Percentiles rank a stretch among this genome's conserved stretches.
Evolutionary conservation across 2,797 vertebrate genomes (phyloP).

Genomic region (Falco novaeseelandiae): DNA sequence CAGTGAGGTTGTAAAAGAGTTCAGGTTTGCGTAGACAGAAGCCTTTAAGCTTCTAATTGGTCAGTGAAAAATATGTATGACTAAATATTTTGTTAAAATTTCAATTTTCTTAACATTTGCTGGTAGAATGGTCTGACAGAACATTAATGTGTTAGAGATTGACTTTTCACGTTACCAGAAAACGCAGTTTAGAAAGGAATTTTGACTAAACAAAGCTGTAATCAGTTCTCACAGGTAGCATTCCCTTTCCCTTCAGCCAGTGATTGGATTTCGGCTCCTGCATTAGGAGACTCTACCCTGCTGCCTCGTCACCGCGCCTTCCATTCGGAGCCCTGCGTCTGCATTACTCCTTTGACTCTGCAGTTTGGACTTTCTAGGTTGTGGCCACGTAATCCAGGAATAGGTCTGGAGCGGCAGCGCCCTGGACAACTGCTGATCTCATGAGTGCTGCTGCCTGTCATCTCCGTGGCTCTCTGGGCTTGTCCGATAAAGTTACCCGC

Average conservation of each 20-base stretch:
- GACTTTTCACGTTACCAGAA: background rate
- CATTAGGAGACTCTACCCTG: background rate
- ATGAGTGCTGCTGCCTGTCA: background rate
- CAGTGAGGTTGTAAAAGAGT: background rate
- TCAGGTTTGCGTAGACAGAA: background rate
- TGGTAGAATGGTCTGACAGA: background rate
- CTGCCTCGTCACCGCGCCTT: accelerated
- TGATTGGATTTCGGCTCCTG: background rate
- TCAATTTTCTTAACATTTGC: background rate
- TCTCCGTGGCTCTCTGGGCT: background rate
- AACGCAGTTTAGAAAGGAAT: background rate
- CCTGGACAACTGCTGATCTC: background rate
- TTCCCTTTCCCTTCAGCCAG: background rate
- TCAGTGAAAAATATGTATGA: accelerated
- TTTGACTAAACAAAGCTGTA: background rate
- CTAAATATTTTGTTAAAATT: background rate
- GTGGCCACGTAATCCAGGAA: background rate
- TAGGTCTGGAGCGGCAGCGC: background rate
- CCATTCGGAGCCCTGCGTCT: accelerated
- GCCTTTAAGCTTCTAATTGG: background rate
- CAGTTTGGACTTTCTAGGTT: background rate
- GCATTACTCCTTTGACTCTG: background rate
- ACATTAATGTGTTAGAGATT: background rate
- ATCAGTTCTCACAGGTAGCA: accelerated
- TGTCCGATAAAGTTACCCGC: background rate